phyloP scores from a whole-genome alignment of 1,140 invertebrate species.

The Dendrolimus punctatus region DNA sequence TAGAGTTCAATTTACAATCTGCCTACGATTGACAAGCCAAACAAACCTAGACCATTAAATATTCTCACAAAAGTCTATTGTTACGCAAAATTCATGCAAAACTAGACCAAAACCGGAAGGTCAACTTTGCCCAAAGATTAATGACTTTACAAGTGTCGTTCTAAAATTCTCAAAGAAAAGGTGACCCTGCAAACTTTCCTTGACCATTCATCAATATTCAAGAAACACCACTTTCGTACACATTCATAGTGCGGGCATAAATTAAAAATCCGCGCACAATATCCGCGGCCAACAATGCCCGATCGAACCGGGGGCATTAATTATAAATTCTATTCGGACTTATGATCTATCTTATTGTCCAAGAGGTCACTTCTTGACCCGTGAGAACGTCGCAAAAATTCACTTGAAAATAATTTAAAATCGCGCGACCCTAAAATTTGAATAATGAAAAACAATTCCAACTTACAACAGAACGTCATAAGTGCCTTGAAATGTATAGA shows the following conservation, averaged over 20 bases:
- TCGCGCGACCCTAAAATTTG: conserved; percentile 64
- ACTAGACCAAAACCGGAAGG: conserved; percentile 23
- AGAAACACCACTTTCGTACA: conserved; percentile 57
- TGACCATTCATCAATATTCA: conserved; percentile 55
- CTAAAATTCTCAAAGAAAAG: conserved; percentile 32
- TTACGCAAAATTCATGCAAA: conserved; percentile 17
- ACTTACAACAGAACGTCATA: too few relatives aligned
- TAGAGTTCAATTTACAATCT: too few relatives aligned
- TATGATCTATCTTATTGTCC: conserved; percentile 39
- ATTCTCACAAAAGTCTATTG: neutral
- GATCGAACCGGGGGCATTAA: conserved; percentile 47
- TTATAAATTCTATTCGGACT: conserved; percentile 58
- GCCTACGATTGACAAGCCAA: too few relatives aligned
- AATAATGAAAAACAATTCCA: conserved; percentile 42
- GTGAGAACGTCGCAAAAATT: conserved; percentile 54
- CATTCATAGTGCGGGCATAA: conserved; percentile 37
- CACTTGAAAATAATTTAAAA: conserved; percentile 9
- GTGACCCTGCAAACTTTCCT: too few relatives aligned
- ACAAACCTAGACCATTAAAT: too few relatives aligned
- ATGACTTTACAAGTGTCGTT: conserved; percentile 44
- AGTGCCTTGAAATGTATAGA: too few relatives aligned
- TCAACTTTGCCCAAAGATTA: conserved; percentile 38
- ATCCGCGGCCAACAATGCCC: conserved; percentile 48
- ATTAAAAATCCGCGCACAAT: conserved; percentile 46
- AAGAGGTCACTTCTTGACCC: conserved; percentile 64